Evolutionary conservation across 2,888 invertebrate genomes (phyloP), one percentile per base, ranked within the genome.

Genomic region (Apamea crenata): DNA sequence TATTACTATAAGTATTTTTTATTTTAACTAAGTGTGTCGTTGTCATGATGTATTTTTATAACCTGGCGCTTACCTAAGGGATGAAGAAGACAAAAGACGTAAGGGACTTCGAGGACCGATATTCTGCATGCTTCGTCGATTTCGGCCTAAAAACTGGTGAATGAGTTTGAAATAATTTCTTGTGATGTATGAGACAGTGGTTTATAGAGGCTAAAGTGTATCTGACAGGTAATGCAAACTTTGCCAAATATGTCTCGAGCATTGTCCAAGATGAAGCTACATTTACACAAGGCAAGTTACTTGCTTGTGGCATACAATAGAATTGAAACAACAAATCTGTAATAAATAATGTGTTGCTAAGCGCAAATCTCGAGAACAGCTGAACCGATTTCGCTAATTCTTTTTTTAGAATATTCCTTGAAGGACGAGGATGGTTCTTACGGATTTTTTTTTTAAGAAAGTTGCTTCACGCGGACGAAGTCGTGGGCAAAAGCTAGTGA

Each of bases 71-170:
- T 83, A 61, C 82, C 47, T 80, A 82, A 89, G 89, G 88, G 40
- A 89, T 89, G 89, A 83, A 78, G 88, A 78, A 77, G 86, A 75
- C 72, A 83, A 79, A 89, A 74, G 96, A 96, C 84, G 93, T 88
- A 25, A 92, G 96, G 77, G 93, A 94, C 77, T 96, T 96, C 78
- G 96, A 96, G 89, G 94, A 95, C 53, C 93, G 96, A 91, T 96
- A 96, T 89, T 90, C 93, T 36, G 94, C 95, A 78, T 97, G 97
- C 85, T 96, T 96, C 86, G 86, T 94, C 63, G 97, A 97, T 92
- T 95, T 96, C 87, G 95, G 94, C 50, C 75, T 96, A 7, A 97
- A 97, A 94, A 95, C 94, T 79, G 93, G 97, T 96, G 89, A 92
- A 90, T 87, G 83, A 67, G n/a, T 61, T 65, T 66, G 14, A 36